phyloP scores from a whole-genome alignment of 2,113 vertebrate species.

The Campylorhamphus procurvoides region DNA sequence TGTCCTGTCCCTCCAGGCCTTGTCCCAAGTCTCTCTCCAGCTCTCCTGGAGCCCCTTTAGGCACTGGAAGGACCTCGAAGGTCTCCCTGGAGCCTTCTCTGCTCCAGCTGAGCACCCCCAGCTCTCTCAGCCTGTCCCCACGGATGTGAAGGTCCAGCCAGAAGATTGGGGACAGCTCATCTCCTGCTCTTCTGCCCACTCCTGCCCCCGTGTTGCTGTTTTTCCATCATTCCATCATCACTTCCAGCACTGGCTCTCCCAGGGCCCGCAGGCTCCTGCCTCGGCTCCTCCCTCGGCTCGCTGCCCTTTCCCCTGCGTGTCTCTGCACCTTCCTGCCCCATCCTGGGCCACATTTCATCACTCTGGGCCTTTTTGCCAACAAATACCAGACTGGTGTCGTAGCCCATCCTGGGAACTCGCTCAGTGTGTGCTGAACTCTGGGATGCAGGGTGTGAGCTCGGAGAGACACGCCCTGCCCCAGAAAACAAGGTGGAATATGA shows the following conservation, averaged over 20 bases:
- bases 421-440: background rate
- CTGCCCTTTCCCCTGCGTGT: background rate
- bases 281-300: background rate
- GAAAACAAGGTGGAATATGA: background rate
- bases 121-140: background rate
- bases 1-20: background rate
- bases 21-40: background rate
- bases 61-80: background rate
- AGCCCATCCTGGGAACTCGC: background rate
- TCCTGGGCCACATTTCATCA: background rate
- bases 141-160: background rate
- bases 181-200: background rate
- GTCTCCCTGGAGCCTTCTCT: background rate
- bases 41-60: background rate
- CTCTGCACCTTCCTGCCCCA: slow-evolving; percentile 34
- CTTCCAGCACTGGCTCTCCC: background rate
- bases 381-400: slow-evolving; percentile 53
- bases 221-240: slow-evolving; percentile 18
- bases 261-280: slow-evolving; percentile 9
- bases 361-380: slow-evolving; percentile 21
- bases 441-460: background rate
- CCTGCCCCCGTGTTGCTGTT: background rate
- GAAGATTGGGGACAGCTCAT: background rate
- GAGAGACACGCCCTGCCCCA: background rate
- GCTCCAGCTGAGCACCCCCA: background rate